Conservation (phyloP, 2,113 vertebrate species). For the Myodes glareolus region DNA sequence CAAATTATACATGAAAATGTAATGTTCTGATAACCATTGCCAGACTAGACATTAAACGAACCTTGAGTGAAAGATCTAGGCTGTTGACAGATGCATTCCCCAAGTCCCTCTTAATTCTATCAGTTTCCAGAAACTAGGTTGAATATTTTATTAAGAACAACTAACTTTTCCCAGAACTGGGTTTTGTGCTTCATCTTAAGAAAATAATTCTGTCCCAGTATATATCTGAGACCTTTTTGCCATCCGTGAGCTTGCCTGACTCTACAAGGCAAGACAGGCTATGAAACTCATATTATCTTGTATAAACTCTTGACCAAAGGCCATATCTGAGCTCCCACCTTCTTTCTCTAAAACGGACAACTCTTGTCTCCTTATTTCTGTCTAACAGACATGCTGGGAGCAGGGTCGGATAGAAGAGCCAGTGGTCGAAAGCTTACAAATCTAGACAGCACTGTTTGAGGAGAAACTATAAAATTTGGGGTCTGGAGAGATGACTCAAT, state of each 20-base stretch:
- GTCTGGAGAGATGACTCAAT: background rate
- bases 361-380: background rate
- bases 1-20: background rate
- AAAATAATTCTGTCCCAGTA: background rate
- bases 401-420: background rate
- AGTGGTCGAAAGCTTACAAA: background rate
- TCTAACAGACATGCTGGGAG: background rate
- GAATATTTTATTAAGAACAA: conserved; percentile 38
- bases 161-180: conserved; percentile 35
- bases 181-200: conserved; percentile 1
- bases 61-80: background rate
- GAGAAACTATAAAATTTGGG: background rate
- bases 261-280: background rate
- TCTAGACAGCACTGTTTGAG: background rate
- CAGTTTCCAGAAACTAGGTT: conserved; percentile 33
- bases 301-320: background rate
- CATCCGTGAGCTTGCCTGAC: background rate
- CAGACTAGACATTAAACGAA: background rate
- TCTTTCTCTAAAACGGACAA: background rate
- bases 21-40: background rate
- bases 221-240: background rate
- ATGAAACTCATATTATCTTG: background rate
- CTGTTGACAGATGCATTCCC: background rate
- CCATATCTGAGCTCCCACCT: background rate
- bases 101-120: conserved; percentile 10